Conservation (phyloP, 2,888 invertebrate species). For the Thalpophila matura region DNA sequence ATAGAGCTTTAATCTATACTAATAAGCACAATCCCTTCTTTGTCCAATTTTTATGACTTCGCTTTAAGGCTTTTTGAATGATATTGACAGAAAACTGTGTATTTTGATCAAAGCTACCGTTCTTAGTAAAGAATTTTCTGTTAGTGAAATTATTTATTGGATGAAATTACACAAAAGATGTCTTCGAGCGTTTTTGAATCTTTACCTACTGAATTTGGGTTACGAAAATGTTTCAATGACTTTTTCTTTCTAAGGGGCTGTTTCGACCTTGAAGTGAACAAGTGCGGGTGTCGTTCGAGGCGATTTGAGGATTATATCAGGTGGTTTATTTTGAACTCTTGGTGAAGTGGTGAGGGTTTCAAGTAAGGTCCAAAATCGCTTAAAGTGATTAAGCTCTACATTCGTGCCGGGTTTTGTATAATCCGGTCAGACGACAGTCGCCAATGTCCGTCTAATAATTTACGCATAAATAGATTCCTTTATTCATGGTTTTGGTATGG, state of each 20-base stretch:
- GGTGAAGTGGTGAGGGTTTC: too few relatives aligned
- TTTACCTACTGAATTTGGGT: slow-evolving; percentile 7
- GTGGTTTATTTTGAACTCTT: too few relatives aligned
- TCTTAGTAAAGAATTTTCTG: slow-evolving; percentile 29
- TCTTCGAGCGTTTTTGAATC: slow-evolving; percentile 13
- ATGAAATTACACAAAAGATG: slow-evolving; percentile 32
- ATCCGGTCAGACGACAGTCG: slow-evolving; percentile 34
- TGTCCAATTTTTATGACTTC: slow-evolving; percentile 37
- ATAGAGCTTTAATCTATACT: slow-evolving; percentile 27
- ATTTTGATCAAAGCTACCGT: slow-evolving; percentile 15
- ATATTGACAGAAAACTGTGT: neutral
- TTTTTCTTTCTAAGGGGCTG: slow-evolving; percentile 10
- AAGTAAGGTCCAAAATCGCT: too few relatives aligned
- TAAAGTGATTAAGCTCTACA: too few relatives aligned
- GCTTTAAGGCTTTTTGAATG: neutral
- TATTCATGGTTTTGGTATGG: neutral
- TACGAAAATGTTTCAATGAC: neutral
- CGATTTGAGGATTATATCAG: slow-evolving; percentile 28
- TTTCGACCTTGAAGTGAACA: neutral
- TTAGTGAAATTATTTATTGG: slow-evolving; percentile 34
- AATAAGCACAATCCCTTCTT: slow-evolving; percentile 38
- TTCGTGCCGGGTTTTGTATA: too few relatives aligned
- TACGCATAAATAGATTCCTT: slow-evolving; percentile 3
- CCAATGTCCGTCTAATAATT: slow-evolving; percentile 17
- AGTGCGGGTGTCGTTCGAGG: slow-evolving; percentile 24